phyloP scores from a whole-genome alignment of 2,888 invertebrate genomes.

The Hybos culiciformis region DNA sequence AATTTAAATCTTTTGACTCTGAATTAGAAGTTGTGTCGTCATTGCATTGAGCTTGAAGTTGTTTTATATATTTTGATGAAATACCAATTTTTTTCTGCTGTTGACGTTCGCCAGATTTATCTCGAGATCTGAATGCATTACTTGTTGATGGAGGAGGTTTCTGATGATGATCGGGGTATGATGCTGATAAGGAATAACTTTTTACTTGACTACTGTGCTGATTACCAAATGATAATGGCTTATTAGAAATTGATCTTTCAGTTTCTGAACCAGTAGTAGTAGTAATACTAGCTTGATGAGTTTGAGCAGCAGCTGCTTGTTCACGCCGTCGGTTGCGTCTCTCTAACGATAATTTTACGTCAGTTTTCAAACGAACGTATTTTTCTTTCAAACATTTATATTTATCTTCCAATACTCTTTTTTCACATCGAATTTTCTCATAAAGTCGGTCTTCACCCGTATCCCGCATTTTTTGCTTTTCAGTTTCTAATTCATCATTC shows the following conservation, averaged over 20 bases:
- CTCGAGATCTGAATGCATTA: constrained; percentile 13
- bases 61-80: constrained; percentile 32
- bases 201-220: constrained; percentile 33
- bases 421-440: constrained; percentile 55
- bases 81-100: constrained; percentile 27
- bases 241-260: constrained; percentile 61
- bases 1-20: constrained; percentile 49
- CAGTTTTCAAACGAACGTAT: constrained; percentile 63
- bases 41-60: constrained; percentile 25
- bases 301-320: constrained; percentile 33
- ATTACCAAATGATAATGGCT: constrained; percentile 41
- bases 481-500: constrained; percentile 42
- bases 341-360: constrained; percentile 64
- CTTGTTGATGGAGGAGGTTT: constrained; percentile 5
- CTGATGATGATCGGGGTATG: constrained; percentile 23
- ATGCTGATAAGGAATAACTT: constrained; percentile 24
- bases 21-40: constrained; percentile 33
- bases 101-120: constrained; percentile 19
- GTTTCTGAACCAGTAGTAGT: constrained; percentile 64
- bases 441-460: constrained; percentile 38
- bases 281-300: constrained; percentile 14
- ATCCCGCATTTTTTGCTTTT: constrained; percentile 34
- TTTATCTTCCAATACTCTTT: constrained; percentile 59
- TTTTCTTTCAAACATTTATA: constrained; percentile 70
- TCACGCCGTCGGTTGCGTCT: constrained; percentile 53